Evolutionary conservation across 2,797 vertebrate species (phyloP).

Genomic region (Heteromormyrus szaboi): DNA sequence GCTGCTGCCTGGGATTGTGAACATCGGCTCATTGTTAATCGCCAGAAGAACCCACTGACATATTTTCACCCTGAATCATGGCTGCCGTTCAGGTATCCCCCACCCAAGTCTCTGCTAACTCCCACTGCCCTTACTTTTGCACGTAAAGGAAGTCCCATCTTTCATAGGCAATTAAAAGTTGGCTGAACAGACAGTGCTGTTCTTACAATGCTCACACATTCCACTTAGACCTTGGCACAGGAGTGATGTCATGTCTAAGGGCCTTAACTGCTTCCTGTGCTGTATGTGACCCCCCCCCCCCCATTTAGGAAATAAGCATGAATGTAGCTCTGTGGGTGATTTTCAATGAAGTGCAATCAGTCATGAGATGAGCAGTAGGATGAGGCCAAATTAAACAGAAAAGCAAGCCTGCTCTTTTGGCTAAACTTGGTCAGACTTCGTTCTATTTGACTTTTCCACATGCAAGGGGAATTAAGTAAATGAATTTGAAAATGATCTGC

Average conservation of each 20-base stretch:
- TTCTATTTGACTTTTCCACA: neutral
- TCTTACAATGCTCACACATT: conserved; percentile 25
- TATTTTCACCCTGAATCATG: neutral
- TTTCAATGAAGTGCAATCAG: neutral
- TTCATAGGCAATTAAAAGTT: conserved; percentile 50
- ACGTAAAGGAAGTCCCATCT: conserved; percentile 58
- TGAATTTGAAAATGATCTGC: neutral
- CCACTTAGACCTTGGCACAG: neutral
- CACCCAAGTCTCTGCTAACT: neutral
- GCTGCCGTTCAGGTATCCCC: neutral
- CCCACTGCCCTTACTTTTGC: conserved; percentile 43
- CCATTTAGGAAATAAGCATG: neutral
- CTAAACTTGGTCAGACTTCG: neutral
- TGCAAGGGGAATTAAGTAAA: neutral
- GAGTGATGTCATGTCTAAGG: conserved; percentile 13
- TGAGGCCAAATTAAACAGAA: neutral
- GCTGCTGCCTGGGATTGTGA: neutral
- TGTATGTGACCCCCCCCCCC: neutral
- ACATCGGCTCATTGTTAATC: neutral
- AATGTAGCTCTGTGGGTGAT: neutral
- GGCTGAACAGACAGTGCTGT: conserved; percentile 44
- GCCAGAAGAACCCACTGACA: neutral
- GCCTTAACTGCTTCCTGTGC: neutral
- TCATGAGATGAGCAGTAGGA: neutral
- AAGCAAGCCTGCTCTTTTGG: neutral